Evolutionary conservation across 2,888 invertebrate genomes (phyloP).

Genomic region (Callosobruchus maculatus): DNA sequence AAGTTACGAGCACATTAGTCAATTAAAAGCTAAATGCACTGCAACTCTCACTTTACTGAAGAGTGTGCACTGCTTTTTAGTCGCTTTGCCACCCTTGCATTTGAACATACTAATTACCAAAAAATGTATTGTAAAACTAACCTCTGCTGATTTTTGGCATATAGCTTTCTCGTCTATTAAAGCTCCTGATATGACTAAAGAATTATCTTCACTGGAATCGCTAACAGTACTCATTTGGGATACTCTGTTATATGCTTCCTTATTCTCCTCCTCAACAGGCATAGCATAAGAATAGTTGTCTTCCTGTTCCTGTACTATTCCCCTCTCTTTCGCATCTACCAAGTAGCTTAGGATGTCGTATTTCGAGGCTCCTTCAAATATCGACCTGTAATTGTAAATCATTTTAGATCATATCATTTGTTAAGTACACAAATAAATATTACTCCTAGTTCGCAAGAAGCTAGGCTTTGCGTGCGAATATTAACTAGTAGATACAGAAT

Average conservation of each 20-base stretch:
- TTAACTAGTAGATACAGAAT: no score
- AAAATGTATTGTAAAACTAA: no score
- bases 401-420: no score
- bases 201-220: conserved; percentile 82
- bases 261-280: conserved; percentile 55
- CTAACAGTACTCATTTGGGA: conserved; percentile 79
- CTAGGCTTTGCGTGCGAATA: no score
- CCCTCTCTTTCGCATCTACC: conserved; percentile 80
- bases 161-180: conserved; percentile 54
- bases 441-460: no score
- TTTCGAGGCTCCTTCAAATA: conserved; percentile 80
- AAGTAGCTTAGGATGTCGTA: conserved; percentile 87
- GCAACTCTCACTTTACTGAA: no score
- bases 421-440: no score
- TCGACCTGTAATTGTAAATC: conserved; percentile 49
- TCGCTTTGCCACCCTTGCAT: no score
- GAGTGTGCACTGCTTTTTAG: no score
- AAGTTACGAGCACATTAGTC: no score
- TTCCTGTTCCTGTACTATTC: conserved; percentile 68
- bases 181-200: conserved; percentile 62
- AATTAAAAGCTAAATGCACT: no score
- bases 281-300: conserved; percentile 63
- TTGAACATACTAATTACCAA: no score
- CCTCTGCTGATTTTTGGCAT: conserved; percentile 66
- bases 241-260: conserved; percentile 63